Evolutionary conservation across 92 coral and sea anemone genomes (phyloP).

Genomic region (Zoanthus gigantus): DNA sequence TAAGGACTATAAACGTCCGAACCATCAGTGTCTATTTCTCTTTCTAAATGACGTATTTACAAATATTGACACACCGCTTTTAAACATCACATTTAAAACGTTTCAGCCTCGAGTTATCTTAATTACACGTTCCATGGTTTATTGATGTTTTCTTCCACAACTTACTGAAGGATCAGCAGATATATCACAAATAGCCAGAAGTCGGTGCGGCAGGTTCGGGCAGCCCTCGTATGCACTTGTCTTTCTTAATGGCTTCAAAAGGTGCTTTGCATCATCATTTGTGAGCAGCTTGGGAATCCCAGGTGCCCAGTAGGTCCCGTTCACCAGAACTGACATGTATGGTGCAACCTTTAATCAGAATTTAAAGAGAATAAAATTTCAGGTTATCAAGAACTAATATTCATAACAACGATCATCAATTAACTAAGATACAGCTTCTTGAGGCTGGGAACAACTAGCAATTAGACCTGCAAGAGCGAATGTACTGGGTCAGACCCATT

Average conservation of each 20-base stretch:
- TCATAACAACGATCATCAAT: no score
- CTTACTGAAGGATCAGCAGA: constrained; percentile 92
- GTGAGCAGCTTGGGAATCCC: constrained; percentile 91
- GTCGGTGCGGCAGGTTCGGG: constrained; percentile 90
- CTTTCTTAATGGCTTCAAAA: constrained; percentile 77
- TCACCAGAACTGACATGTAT: constrained; percentile 94
- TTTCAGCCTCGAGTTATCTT: no score
- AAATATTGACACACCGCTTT: no score
- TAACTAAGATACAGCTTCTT: no score
- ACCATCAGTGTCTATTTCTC: no score
- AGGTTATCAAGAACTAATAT: background rate
- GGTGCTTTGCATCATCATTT: constrained; percentile 89
- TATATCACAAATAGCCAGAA: constrained; percentile 93
- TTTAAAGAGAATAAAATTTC: background rate
- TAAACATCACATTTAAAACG: no score
- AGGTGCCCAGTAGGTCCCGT: constrained; percentile 98
- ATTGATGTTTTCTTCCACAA: background rate
- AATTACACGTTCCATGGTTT: no score
- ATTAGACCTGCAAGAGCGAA: no score
- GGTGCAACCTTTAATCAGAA: constrained; percentile 84
- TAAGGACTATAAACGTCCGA: no score
- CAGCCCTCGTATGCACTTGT: constrained; percentile 97
- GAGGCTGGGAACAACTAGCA: no score
- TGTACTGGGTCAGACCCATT: no score
- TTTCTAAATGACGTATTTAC: no score